These are phyloP conservation scores for Catamblyrhynchus diadema DNA, from an alignment of 2,797 vertebrate species.

Conservation along the genomic window DNA sequence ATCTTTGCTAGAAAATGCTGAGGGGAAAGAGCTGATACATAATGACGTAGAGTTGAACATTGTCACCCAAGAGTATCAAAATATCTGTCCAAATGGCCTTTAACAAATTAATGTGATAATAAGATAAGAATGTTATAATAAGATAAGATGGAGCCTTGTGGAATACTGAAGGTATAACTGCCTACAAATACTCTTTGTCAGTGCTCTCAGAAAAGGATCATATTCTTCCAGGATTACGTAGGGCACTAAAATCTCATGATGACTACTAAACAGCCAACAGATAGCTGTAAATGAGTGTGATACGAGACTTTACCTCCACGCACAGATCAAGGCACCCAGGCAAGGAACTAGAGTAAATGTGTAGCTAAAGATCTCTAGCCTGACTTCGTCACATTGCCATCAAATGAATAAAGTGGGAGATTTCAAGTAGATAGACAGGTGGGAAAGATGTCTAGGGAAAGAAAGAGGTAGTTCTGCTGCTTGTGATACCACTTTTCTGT, in stretches of 20 bases:
- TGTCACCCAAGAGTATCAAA: background rate
- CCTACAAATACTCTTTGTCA: background rate
- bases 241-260: background rate
- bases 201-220: background rate
- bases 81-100: background rate
- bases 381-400: background rate
- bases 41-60: background rate
- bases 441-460: background rate
- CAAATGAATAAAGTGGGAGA: background rate
- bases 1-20: background rate
- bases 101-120: background rate
- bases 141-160: background rate
- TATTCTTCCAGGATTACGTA: background rate
- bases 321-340: background rate
- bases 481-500: rapidly evolving
- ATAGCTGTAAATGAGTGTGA: background rate
- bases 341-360: background rate
- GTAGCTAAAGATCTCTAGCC: background rate
- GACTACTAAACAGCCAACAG: background rate
- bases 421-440: background rate
- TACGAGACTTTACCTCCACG: background rate
- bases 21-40: background rate
- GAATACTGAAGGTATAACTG: background rate
- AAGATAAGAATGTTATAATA: background rate
- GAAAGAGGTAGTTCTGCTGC: background rate